Base-by-base conservation (phyloP, 2,888 invertebrate genomes). In the Deladenus siricidicola region DNA sequence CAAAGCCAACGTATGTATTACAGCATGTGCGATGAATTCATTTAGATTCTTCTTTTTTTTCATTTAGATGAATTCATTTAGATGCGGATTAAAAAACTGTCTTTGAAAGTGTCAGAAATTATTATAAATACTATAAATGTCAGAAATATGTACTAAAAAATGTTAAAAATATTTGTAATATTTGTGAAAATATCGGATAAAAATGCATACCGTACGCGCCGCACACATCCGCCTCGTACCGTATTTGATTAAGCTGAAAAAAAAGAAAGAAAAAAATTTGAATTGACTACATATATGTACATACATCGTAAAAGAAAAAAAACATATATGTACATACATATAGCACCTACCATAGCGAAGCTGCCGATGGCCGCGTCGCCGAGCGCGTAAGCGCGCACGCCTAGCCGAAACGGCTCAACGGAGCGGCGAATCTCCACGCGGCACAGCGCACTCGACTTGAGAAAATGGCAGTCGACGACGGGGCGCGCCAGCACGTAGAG, bases 351-450 rank as follows among this genome's bases (percentile, higher is more conserved):
- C 53, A 76, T 65, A 14, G 65, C 73, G 60, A 76, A 66, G 44
- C 71, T 70, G 45, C 75, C 76, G 10, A 72, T 64, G 34, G 52
- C 60, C 19, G 62, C 49, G 56, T 69, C 69, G 30, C 56, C 51
- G n/a, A 77, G 60, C 39, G 70, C 67, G 58, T 71, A 74, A 14
- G 70, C 70, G 6, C 76, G 63, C 49, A 76, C 70, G 23, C 72
- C 76, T 30, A 76, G 66, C 53, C 72, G 55, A 58, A 76, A 76
- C 3, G 76, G 76, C 58, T 76, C 73, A 34, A 65, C 64, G 30
- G 72, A 69, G 4, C 68, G 67, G 8, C 70, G 70, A 23, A 75
- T 72, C 14, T 64, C 65, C 4, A 71, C 63, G 28, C 63, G 61
- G 55, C 72, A 69, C 6, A 62, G 21, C 28, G 56, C 55, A 10